These are phyloP conservation scores for Coregonus sp. DNA, from an alignment of 2,797 vertebrate genomes.

Conservation along the genomic window DNA sequence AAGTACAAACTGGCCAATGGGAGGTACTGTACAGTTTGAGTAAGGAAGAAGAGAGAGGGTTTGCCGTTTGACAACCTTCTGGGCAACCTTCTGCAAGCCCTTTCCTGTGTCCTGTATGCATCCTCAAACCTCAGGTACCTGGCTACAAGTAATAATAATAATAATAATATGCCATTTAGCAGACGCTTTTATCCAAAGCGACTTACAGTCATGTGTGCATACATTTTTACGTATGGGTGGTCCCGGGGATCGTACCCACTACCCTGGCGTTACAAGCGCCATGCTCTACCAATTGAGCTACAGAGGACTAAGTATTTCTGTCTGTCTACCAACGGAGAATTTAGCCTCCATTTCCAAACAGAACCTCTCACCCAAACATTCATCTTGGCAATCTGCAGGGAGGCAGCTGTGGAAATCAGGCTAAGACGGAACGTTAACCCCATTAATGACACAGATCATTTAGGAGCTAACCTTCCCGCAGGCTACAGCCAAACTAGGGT, in stretches of 20 bases:
- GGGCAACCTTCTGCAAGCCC: not conserved
- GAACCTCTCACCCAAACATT: slow-evolving; percentile 41
- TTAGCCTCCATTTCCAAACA: slow-evolving; percentile 20
- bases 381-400: slow-evolving; percentile 60
- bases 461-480: slow-evolving; percentile 66
- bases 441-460: slow-evolving; percentile 62
- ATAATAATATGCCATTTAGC: too few species aligned
- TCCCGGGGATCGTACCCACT: too few species aligned
- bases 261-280: too few species aligned
- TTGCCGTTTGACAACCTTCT: too few species aligned
- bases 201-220: too few species aligned
- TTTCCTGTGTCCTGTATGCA: not conserved
- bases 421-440: slow-evolving; percentile 66
- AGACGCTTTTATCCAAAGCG: too few species aligned
- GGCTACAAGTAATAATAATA: not conserved
- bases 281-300: too few species aligned
- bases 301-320: not conserved
- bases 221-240: too few species aligned
- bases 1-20: slow-evolving; percentile 46
- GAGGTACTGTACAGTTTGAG: slow-evolving; percentile 30
- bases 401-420: slow-evolving; percentile 58
- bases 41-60: not conserved
- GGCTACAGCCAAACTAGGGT: slow-evolving; percentile 67
- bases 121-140: not conserved
- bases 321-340: slow-evolving; percentile 19